Percentiles rank a stretch among this genome's conserved stretches.
phyloP scores from a whole-genome alignment of 2,888 invertebrate species.

The Acronicta aceris region DNA sequence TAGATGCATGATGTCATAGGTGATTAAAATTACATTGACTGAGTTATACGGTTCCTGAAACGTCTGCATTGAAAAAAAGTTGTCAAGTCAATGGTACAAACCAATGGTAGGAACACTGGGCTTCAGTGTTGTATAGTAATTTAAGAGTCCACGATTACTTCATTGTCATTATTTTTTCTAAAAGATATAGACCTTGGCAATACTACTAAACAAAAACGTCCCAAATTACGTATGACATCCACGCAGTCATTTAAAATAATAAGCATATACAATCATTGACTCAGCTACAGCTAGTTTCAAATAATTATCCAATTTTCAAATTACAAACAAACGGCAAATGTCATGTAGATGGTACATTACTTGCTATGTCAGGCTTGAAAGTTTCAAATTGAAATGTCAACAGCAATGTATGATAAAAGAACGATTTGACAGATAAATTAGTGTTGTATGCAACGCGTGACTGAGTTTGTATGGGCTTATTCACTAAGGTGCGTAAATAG shows the following conservation, averaged over 20 bases:
- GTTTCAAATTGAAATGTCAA: slow-evolving; percentile 27
- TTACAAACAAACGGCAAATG: slow-evolving; percentile 24
- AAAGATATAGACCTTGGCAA: slow-evolving; percentile 37
- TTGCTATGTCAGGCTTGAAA: slow-evolving; percentile 6
- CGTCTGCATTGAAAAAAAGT: not conserved
- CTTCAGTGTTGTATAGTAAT: slow-evolving; percentile 3
- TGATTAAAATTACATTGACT: slow-evolving; percentile 3
- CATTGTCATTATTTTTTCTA: slow-evolving; percentile 15
- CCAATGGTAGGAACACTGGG: too few relatives aligned
- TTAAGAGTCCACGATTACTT: slow-evolving; percentile 3
- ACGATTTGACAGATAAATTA: slow-evolving; percentile 42
- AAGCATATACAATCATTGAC: slow-evolving; percentile 23
- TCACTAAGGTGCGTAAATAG: slow-evolving; percentile 71
- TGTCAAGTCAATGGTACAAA: slow-evolving; percentile 11
- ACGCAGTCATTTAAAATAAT: slow-evolving; percentile 45
- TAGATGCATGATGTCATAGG: not conserved
- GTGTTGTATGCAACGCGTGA: slow-evolving; percentile 64
- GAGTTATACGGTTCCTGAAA: too few relatives aligned
- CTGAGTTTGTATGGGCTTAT: slow-evolving; percentile 62
- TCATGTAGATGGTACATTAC: slow-evolving; percentile 34
- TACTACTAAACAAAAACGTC: slow-evolving; percentile 37
- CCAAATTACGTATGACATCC: slow-evolving; percentile 36
- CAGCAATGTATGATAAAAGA: slow-evolving; percentile 24
- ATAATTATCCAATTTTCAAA: slow-evolving; percentile 47
- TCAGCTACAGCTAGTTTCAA: slow-evolving; percentile 30